Conservation (phyloP, 1,140 invertebrate genomes). For the Heliothis virescens region DNA sequence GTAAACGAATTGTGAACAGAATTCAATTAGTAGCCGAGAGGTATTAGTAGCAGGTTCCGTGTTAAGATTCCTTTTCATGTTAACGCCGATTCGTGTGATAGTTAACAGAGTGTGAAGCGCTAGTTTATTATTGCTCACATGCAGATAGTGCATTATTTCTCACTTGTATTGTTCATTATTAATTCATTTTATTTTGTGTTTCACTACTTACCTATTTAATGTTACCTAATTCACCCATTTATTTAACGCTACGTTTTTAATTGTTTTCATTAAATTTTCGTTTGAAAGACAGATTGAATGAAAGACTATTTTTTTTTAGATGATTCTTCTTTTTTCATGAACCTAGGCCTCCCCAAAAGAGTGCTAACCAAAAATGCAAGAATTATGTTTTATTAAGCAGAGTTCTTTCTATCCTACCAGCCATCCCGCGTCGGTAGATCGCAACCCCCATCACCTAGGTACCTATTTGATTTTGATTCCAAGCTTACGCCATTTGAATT, state of each 20-base stretch:
- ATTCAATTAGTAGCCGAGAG: background rate
- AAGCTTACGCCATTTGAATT: too few relatives aligned
- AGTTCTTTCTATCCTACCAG: too few relatives aligned
- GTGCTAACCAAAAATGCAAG: too few relatives aligned
- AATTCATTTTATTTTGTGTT: slow-evolving; percentile 1
- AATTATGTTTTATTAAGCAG: too few relatives aligned
- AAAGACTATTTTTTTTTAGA: background rate
- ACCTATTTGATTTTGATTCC: too few relatives aligned
- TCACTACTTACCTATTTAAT: slow-evolving; percentile 2
- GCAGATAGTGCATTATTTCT: background rate
- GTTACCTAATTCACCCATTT: background rate
- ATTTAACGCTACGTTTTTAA: background rate
- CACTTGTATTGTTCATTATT: background rate
- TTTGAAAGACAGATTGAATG: too few relatives aligned
- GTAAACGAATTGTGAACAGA: background rate
- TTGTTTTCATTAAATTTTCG: background rate
- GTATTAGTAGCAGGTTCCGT: slow-evolving; percentile 1
- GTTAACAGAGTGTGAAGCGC: slow-evolving; percentile 18
- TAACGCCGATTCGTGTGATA: background rate
- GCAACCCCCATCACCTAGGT: too few relatives aligned
- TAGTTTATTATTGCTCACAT: background rate
- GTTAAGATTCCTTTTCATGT: slow-evolving; percentile 24
- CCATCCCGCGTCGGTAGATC: too few relatives aligned
- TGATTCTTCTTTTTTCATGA: too few relatives aligned
- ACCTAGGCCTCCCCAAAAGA: too few relatives aligned